phyloP scores from a whole-genome alignment of 2,888 invertebrate genomes.

The Lutraria lutraria region DNA sequence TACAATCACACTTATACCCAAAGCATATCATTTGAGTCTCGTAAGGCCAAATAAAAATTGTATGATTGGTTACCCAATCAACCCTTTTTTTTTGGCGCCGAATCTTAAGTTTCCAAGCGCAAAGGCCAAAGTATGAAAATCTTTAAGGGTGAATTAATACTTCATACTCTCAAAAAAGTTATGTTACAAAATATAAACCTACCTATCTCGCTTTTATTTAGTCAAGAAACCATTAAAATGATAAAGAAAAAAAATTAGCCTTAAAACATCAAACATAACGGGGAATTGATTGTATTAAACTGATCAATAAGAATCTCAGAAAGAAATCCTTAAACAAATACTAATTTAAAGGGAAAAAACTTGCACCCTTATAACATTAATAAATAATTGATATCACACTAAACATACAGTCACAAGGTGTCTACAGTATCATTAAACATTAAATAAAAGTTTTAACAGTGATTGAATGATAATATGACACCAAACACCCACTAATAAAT shows the following conservation, averaged over 20 bases:
- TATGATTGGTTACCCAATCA: too few species aligned
- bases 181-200: too few species aligned
- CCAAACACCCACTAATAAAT: too few species aligned
- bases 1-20: not conserved
- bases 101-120: too few species aligned
- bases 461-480: not conserved
- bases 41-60: not conserved
- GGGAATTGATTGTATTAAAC: slow-evolving; percentile 3
- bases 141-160: too few species aligned
- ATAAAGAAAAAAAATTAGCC: too few species aligned
- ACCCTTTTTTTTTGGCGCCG: too few species aligned
- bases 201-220: too few species aligned
- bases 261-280: not conserved
- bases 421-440: not conserved
- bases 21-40: not conserved
- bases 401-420: not conserved
- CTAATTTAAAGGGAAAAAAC: not conserved
- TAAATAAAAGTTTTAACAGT: not conserved
- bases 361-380: not conserved
- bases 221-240: too few species aligned
- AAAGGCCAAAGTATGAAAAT: too few species aligned
- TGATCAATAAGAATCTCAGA: not conserved
- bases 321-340: slow-evolving; percentile 9
- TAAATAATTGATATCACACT: slow-evolving; percentile 12
- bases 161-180: too few species aligned